Evolutionary conservation across 1,140 invertebrate genomes (phyloP).

Genomic region (Pachypsylla venusta): DNA sequence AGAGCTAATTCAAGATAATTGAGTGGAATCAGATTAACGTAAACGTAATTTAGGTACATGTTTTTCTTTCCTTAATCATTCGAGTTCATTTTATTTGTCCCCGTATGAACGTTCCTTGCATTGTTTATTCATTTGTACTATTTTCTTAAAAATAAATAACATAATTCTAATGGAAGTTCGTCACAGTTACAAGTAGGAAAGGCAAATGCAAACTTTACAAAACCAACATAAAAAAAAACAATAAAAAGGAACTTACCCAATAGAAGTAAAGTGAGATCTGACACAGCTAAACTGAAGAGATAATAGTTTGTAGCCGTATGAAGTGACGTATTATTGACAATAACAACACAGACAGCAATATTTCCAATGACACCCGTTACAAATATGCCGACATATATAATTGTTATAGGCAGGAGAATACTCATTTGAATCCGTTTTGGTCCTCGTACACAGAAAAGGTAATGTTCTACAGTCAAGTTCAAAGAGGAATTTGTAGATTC

Average conservation of each 20-base stretch:
- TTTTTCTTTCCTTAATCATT: no score
- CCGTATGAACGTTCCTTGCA: no score
- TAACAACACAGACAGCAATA: conserved; percentile 73
- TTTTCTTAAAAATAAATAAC: no score
- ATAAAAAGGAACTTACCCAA: conserved; percentile 42
- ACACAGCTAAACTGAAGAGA: conserved; percentile 69
- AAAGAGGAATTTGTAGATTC: neutral
- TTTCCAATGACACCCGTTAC: conserved; percentile 77
- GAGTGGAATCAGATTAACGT: no score
- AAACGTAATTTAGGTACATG: no score
- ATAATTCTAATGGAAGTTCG: no score
- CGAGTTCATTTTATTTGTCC: no score
- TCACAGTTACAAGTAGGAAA: no score
- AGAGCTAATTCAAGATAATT: no score
- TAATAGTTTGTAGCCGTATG: conserved; percentile 85
- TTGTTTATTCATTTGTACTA: no score
- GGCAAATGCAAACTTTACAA: no score
- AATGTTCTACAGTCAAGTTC: conserved; percentile 25
- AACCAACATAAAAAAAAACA: neutral
- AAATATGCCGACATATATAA: conserved; percentile 65
- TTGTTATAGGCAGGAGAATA: conserved; percentile 43
- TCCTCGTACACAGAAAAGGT: conserved; percentile 30
- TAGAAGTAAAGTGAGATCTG: conserved; percentile 54
- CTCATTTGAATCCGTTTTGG: conserved; percentile 32
- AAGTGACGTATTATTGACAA: conserved; percentile 64